Evolutionary conservation across 2,797 vertebrate species (phyloP).

Genomic region (Centroberyx gerrardi): DNA sequence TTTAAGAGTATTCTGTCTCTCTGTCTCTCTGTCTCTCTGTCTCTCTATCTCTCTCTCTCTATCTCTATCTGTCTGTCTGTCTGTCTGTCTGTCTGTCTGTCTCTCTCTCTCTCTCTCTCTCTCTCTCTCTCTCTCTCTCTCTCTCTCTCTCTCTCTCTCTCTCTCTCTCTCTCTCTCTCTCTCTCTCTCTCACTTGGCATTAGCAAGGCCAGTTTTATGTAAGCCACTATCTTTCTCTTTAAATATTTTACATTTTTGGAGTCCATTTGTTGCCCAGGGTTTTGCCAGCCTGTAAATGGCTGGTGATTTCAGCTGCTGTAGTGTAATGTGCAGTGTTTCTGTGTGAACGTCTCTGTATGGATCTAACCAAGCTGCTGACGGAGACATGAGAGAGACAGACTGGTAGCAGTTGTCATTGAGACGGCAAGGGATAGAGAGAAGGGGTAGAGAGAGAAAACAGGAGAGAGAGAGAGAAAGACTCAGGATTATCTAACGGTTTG

Average conservation of each 20-base stretch:
- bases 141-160: no score
- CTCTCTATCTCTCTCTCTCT: no score
- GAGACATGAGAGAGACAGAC: slow-evolving; percentile 53
- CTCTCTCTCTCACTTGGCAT: no score
- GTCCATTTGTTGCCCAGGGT: no score
- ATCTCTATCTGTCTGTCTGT: no score
- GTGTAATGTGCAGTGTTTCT: slow-evolving; percentile 5
- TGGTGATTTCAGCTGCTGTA: slow-evolving; percentile 43
- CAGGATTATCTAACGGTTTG: slow-evolving; percentile 85
- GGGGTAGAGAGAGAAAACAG: slow-evolving; percentile 6
- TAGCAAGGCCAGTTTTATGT: no score
- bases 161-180: no score
- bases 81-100: no score
- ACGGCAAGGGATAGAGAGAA: slow-evolving; percentile 41
- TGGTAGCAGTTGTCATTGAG: slow-evolving; percentile 71
- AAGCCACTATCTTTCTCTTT: neutral
- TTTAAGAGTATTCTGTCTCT: no score
- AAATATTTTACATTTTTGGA: slow-evolving; percentile 23
- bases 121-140: no score
- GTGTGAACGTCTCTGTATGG: slow-evolving; percentile 35
- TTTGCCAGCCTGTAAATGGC: neutral
- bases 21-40: no score
- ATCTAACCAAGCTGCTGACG: neutral
- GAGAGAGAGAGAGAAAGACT: slow-evolving; percentile 59
- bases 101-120: no score